Evolutionary conservation across 2,888 invertebrate species (phyloP), one percentile per base, ranked within the genome.

Genomic region (Dendrolimus pini): DNA sequence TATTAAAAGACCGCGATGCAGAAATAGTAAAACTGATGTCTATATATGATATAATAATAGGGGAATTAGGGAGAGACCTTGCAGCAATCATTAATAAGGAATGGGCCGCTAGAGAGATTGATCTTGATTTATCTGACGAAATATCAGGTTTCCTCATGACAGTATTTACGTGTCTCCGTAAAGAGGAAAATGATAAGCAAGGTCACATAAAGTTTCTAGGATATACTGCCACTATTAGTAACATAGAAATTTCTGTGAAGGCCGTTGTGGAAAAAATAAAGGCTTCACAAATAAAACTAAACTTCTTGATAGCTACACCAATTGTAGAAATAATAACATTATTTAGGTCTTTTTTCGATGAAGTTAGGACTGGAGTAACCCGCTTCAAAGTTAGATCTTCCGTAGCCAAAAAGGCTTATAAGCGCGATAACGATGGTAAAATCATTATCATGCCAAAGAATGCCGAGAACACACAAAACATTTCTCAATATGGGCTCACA

Each of bases 321-420:
- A 65, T 65, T 9, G 61, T 65, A 0, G 65, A 66, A n/a, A 9
- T 63, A 7, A 56, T 66, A 0, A 66, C 66, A 0, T 7, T 66
- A 1, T 65, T 64, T 54, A 53, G 53, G 0, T 55, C 62, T 0
- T 62, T 61, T 6, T 68, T 55, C 54, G 65, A 68, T 41, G 66
- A 69, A 58, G 68, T 68, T 0, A 14, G 67, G 1, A 67, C 69
- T 1, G 67, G 67, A 9, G 56, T 65, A 0, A 69, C 64, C 0
- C 30, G 64, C n/a, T 67, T 67, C 42, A 64, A 30, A 41, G 61
- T 67, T 9, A 8, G 42, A 42, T 8, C 7, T 9, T 8, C 7
- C 1, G 42, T 42, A 1, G 42, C 42, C 7, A 42, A 42, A 42
- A 8, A 9, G 42, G 42, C 42, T 1, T 42, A 42, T 14, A 42